A percentile compares a stretch with the other conserved stretches of the same genome.
Evolutionary conservation across 2,888 invertebrate genomes (phyloP).

Genomic region (Neoascia interrupta): DNA sequence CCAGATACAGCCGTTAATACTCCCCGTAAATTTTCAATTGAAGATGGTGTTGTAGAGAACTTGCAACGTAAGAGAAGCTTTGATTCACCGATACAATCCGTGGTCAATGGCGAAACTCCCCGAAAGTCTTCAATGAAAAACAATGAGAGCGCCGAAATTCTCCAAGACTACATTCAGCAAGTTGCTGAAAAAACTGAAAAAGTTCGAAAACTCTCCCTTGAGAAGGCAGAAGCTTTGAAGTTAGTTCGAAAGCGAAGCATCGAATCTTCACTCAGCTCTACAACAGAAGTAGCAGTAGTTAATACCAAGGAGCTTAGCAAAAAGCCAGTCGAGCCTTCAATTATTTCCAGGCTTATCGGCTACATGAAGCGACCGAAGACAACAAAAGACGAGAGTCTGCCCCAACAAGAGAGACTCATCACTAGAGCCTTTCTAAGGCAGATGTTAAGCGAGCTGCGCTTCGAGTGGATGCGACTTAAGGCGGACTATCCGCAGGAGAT

Average conservation of each 20-base stretch:
- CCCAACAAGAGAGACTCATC: constrained; percentile 64
- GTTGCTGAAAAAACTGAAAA: constrained; percentile 6
- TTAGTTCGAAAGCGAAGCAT: constrained; percentile 37
- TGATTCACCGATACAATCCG: neutral
- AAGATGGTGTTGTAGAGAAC: constrained; percentile 54
- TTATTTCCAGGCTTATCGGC: constrained; percentile 30
- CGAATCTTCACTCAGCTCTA: neutral
- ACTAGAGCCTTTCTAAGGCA: constrained; percentile 77
- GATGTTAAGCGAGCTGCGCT: constrained; percentile 79
- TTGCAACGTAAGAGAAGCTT: constrained; percentile 31
- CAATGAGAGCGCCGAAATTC: neutral
- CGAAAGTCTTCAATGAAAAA: constrained; percentile 4
- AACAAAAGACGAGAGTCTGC: neutral
- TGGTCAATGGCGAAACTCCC: neutral
- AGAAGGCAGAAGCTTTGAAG: constrained; percentile 9
- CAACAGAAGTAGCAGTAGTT: neutral
- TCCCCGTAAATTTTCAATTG: constrained; percentile 71
- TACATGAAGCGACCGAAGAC: constrained; percentile 24
- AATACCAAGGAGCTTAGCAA: neutral
- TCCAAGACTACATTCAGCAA: neutral
- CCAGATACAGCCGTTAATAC: constrained; percentile 73
- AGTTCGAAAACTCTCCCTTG: constrained; percentile 21
- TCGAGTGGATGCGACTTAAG: constrained; percentile 83
- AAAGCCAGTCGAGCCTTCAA: neutral
- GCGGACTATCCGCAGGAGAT: constrained; percentile 82